Base-by-base conservation (phyloP, 2,888 invertebrate species). In the Eilema depressum region DNA sequence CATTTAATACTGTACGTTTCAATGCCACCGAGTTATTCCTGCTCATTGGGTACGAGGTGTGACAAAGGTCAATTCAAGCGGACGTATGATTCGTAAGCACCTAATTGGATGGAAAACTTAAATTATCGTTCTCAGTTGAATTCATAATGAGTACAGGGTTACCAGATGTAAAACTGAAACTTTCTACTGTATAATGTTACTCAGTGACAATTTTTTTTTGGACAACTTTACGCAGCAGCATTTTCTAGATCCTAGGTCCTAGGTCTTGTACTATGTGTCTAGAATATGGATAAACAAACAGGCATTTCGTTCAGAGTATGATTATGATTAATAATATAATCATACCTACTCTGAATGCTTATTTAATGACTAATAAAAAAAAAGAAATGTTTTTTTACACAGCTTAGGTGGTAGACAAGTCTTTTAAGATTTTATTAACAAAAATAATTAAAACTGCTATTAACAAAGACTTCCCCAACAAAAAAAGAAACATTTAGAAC, bases 21-120 rank as follows among this genome's bases (percentile, higher is more conserved):
- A 83, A 75, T 77, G 79, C 74, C 75, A 82, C n/a, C 63, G 76
- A 64, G 70, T 75, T 77, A 72, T 74, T 57, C 33, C 75, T 62
- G 78, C 60, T 75, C 79, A 76, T 68, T 83, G 82, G 72, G 33
- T 67, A 70, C 61, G 61, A 73, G 59, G 70, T 77, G 80, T 70
- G 74, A 81, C 73, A 75, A 68, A 78, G 77, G 79, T 83, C 83
- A 78, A 73, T 66, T 73, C 75, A 75, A 71, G 80, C 74, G 80
- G 73, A 80, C 77, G 70, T 68, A 69, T 79, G 61, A 64, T 66
- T 70, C 69, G 69, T 79, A 72, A 75, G 80, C 71, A 80, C 82
- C 80, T 82, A 80, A 80, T 80, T 80, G 60, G 71, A 72, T 74
- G 82, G 84, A 84, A 81, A 82, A 74, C 68, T 75, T 72, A 71